These are phyloP conservation scores for Beris morrisii DNA, from an alignment of 2,888 invertebrate species.

Conservation along the genomic window DNA sequence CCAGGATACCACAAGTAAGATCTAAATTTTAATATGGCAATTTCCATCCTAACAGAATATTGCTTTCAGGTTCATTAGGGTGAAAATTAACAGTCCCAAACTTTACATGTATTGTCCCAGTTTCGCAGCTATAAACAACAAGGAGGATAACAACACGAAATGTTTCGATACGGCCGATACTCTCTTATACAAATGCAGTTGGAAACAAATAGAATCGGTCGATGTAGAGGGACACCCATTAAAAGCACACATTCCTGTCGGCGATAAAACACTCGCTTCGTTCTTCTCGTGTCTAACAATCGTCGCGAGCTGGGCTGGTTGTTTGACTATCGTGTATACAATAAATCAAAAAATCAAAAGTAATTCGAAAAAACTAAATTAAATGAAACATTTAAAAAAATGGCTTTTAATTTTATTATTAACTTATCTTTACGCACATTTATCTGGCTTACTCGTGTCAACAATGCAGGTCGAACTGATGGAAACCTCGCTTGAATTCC, in stretches of 20 bases:
- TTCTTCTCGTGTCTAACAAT: background rate
- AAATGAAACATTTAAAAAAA: background rate
- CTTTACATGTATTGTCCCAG: conserved; percentile 49
- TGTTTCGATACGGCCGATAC: conserved; percentile 12
- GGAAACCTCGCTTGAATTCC: conserved; percentile 54
- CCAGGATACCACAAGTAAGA: conserved; percentile 47
- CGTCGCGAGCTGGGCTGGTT: conserved; percentile 11
- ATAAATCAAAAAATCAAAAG: conserved; percentile 1
- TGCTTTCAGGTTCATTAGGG: conserved; percentile 45
- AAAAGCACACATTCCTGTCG: conserved; percentile 1
- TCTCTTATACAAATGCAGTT: conserved; percentile 8
- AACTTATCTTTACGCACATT: no score
- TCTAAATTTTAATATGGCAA: no score
- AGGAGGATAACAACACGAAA: background rate
- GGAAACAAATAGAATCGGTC: background rate
- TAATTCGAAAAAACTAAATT: conserved; percentile 2
- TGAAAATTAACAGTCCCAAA: conserved; percentile 46
- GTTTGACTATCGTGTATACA: background rate
- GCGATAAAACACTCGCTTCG: background rate
- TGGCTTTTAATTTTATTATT: no score
- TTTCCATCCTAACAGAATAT: background rate
- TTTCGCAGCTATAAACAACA: background rate
- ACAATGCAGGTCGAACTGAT: no score
- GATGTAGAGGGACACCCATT: background rate
- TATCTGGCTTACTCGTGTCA: no score